These are phyloP conservation scores for Protomyctophum bolini DNA, from an alignment of 2,113 vertebrate genomes.

Conservation along the genomic window DNA sequence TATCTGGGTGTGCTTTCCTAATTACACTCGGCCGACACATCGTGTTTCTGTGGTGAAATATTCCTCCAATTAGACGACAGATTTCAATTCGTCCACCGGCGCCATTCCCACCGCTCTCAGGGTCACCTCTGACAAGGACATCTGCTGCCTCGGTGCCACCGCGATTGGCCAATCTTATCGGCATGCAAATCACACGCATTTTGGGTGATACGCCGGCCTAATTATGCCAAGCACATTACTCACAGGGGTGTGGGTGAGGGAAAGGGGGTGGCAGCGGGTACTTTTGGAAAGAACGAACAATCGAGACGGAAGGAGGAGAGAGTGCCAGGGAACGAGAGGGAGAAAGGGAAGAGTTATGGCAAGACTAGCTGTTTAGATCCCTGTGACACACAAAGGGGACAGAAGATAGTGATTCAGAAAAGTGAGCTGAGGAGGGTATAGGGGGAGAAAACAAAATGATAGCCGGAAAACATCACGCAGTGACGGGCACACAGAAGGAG, in stretches of 20 bases:
- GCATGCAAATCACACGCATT: conserved; percentile 61
- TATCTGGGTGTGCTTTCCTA: neutral
- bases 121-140: conserved; percentile 70
- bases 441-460: conserved; percentile 24
- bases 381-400: neutral
- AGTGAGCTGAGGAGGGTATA: too few species aligned
- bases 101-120: conserved; percentile 46
- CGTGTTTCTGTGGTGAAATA: conserved; percentile 10
- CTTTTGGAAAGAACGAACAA: conserved; percentile 29
- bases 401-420: neutral
- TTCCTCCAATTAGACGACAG: conserved; percentile 17
- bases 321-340: neutral
- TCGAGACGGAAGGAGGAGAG: conserved; percentile 26
- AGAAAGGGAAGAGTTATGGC: neutral
- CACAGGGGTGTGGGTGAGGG: conserved; percentile 25
- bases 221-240: conserved; percentile 70
- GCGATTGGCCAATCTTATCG: conserved; percentile 59
- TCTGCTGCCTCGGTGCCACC: conserved; percentile 52
- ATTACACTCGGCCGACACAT: neutral
- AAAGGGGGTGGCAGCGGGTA: conserved; percentile 5
- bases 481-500: conserved; percentile 9
- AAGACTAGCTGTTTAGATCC: neutral
- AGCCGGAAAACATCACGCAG: conserved; percentile 14
- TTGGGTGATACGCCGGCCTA: conserved; percentile 51
- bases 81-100: conserved; percentile 18